Conservation (phyloP, 2,113 vertebrate genomes). For the Pitta sordida region DNA sequence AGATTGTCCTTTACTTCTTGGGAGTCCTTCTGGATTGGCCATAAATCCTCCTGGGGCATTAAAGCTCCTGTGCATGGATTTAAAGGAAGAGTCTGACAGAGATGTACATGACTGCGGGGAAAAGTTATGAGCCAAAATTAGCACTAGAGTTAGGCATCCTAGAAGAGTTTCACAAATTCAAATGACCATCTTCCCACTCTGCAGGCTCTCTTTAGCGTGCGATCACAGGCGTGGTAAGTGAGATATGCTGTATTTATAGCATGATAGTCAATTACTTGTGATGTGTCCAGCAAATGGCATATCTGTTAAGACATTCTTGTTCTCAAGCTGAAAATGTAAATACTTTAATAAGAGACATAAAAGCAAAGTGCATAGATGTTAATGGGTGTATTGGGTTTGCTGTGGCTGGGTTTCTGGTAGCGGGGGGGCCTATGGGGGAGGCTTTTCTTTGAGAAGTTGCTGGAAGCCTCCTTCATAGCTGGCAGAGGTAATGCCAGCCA, state of each 20-base stretch:
- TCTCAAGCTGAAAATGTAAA: neutral
- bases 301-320: neutral
- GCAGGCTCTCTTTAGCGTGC: neutral
- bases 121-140: neutral
- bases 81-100: neutral
- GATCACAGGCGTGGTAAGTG: neutral
- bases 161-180: conserved; percentile 2
- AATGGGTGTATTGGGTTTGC: too few species aligned
- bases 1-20: neutral
- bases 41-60: neutral
- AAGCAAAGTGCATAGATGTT: neutral
- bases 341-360: neutral
- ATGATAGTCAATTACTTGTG: neutral
- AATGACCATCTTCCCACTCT: conserved; percentile 1
- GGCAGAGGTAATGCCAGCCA: too few species aligned
- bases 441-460: too few species aligned
- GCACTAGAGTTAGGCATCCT: neutral
- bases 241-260: conserved; percentile 11
- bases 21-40: neutral
- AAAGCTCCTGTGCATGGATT: neutral
- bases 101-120: neutral
- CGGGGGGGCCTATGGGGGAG: too few species aligned
- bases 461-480: too few species aligned
- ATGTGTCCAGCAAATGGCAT: neutral
- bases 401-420: too few species aligned